phyloP scores from a whole-genome alignment of 2,113 vertebrate genomes.

The Turnix velox region DNA sequence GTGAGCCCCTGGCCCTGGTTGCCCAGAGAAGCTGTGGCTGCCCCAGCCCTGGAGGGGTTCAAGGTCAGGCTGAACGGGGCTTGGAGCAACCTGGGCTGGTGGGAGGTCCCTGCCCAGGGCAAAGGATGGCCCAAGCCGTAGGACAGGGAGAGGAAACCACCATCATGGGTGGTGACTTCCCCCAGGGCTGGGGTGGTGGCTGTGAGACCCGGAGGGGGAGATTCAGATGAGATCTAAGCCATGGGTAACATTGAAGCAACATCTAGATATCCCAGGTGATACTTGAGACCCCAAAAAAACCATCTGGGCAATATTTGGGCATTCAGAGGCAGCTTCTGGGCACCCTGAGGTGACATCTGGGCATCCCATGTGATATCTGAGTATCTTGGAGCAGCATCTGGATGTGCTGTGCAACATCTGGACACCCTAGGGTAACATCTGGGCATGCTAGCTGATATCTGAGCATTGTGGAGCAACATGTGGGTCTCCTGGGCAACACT shows the following conservation, averaged over 20 bases:
- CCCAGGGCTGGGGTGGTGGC: fast-evolving
- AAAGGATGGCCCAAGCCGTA: too few relatives aligned
- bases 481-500: background rate
- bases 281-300: too few relatives aligned
- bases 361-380: too few relatives aligned
- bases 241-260: too few relatives aligned
- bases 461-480: background rate
- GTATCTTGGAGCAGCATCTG: background rate
- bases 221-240: too few relatives aligned
- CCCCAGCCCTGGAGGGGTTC: too few relatives aligned
- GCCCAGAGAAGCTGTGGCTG: too few relatives aligned
- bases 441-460: background rate
- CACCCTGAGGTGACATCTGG: background rate
- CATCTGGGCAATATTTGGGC: background rate
- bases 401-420: background rate
- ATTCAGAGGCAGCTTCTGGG: too few relatives aligned
- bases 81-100: background rate
- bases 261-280: background rate
- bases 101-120: too few relatives aligned
- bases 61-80: background rate
- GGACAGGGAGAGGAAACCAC: background rate
- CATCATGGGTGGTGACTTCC: fast-evolving
- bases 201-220: background rate
- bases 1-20: too few relatives aligned
- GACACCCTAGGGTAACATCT: background rate